Percentiles rank a stretch among this genome's conserved stretches.
Conservation (phyloP, 2,888 invertebrate species). For the Thymelicus acteon region DNA sequence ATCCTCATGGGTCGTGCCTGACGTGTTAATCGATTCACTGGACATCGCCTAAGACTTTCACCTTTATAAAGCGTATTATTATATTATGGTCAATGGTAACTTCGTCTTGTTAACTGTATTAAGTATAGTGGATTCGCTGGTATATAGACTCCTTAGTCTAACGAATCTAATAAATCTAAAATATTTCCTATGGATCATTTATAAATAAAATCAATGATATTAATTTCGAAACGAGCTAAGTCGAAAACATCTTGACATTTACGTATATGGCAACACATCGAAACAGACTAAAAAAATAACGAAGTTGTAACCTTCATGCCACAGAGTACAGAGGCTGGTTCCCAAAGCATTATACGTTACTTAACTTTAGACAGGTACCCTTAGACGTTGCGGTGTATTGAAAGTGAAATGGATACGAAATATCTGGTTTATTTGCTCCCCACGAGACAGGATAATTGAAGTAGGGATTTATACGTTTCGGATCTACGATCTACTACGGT, state of each 20-base stretch:
- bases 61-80: too few relatives aligned
- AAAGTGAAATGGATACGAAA: constrained; percentile 70
- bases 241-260: too few relatives aligned
- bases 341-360: constrained; percentile 48
- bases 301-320: constrained; percentile 25
- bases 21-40: constrained; percentile 23
- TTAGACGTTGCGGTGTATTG: constrained; percentile 56
- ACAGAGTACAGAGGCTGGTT: constrained; percentile 34
- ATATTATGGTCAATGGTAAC: too few relatives aligned
- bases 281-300: constrained; percentile 34
- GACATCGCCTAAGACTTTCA: constrained; percentile 1
- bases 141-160: too few relatives aligned
- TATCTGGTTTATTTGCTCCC: constrained; percentile 73
- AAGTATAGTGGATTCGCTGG: too few relatives aligned
- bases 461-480: constrained; percentile 77
- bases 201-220: too few relatives aligned
- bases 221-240: too few relatives aligned
- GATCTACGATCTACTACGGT: constrained; percentile 64
- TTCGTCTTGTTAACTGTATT: too few relatives aligned
- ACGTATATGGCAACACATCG: background rate
- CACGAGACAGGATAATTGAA: constrained; percentile 77
- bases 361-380: constrained; percentile 55
- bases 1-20: constrained; percentile 21
- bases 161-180: too few relatives aligned
- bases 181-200: too few relatives aligned